Evolutionary conservation across 2,888 invertebrate genomes (phyloP).

Genomic region (Seira musarum): DNA sequence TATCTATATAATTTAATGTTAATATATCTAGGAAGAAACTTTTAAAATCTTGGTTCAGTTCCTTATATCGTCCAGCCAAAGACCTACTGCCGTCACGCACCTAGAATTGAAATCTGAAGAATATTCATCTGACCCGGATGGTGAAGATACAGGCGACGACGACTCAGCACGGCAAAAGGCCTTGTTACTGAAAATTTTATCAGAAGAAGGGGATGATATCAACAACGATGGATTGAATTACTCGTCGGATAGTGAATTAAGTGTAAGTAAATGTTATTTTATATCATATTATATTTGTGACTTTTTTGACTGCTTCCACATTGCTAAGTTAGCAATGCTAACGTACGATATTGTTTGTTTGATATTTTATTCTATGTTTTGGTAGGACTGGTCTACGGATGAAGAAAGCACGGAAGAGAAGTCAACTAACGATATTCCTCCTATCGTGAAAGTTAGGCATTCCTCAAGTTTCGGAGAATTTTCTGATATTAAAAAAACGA

Average conservation of each 20-base stretch:
- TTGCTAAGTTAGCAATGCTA: neutral
- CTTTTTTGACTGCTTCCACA: neutral
- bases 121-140: slow-evolving; percentile 51
- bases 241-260: slow-evolving; percentile 60
- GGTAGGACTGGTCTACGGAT: slow-evolving; percentile 33
- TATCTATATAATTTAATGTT: neutral
- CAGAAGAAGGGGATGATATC: slow-evolving; percentile 34
- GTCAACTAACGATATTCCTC: slow-evolving; percentile 32
- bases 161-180: slow-evolving; percentile 30
- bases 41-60: slow-evolving; percentile 57
- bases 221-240: neutral
- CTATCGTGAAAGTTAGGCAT: slow-evolving; percentile 17
- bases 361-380: neutral
- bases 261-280: slow-evolving; percentile 58
- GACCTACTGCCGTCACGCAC: slow-evolving; percentile 48
- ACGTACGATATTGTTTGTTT: too few species aligned
- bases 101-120: slow-evolving; percentile 16
- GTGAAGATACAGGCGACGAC: slow-evolving; percentile 23
- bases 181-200: slow-evolving; percentile 33
- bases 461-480: slow-evolving; percentile 58
- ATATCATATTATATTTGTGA: neutral
- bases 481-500: slow-evolving; percentile 24
- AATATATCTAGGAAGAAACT: slow-evolving; percentile 50
- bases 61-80: slow-evolving; percentile 57
- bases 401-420: slow-evolving; percentile 31